Evolutionary conservation across 2,888 invertebrate genomes (phyloP), one percentile per base, ranked within the genome.

Genomic region (Diploptera punctata): DNA sequence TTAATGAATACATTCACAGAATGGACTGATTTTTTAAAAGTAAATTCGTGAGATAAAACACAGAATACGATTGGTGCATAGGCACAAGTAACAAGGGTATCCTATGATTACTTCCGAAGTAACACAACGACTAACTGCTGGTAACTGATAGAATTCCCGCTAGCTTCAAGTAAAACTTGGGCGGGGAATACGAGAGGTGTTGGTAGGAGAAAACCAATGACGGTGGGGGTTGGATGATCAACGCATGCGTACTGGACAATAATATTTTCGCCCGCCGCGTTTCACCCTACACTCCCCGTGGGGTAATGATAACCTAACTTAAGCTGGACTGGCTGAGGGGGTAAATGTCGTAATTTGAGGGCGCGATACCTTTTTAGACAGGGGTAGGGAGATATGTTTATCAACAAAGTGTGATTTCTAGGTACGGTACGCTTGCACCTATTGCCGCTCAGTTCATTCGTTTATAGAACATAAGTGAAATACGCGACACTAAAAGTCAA

Each of bases 321-420:
- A 49, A 49, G n/a, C 49, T 49, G 19, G 21, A 13, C 21, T 7
- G 9, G 10, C 1, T 1, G 52, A 5, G 52, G 52, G 24, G 24
- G 52, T 52, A 24, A 9, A 29, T 24, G 52, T 10, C 2, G 24
- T 16, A 52, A 13, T 21, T 52, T 19, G 13, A 5, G n/a, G 13
- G n/a, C 13, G 4, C 13, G n/a, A 13, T 0, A 16, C 16, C 16
- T 29, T 57, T 29, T 57, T 7, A 31, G 0, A 1, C 4, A 29
- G n/a, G n/a, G 29, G 24, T 57, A 31, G 57, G 57, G 31, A n/a
- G n/a, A 57, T 57, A 10, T 57, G 57, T 57, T 57, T 57, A 57
- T 24, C 26, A 57, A 57, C 57, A 57, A 31, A 13, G 57, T 0
- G n/a, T 24, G 24, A 24, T 3, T 1, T 29, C 13, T 1, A n/a